A percentile compares a stretch with the other conserved stretches of the same genome.
phyloP scores from a whole-genome alignment of 2,113 vertebrate species.

The Camarhynchus parvulus region DNA sequence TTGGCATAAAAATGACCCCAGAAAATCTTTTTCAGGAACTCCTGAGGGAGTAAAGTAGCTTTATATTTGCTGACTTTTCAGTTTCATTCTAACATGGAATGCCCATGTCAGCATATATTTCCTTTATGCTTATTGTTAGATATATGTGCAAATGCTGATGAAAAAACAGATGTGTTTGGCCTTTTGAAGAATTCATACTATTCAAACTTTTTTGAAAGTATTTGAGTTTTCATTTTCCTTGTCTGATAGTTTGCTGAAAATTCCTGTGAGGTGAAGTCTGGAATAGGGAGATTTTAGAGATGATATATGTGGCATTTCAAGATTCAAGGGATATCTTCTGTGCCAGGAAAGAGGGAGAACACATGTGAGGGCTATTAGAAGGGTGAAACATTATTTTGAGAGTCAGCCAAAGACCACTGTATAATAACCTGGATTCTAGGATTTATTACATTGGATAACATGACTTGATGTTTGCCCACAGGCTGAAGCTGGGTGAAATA shows the following conservation, averaged over 20 bases:
- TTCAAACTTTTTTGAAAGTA: background rate
- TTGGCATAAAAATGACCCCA: background rate
- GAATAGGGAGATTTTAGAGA: background rate
- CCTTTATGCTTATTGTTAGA: background rate
- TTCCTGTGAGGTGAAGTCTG: background rate
- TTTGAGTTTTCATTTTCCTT: background rate
- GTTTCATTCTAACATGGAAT: background rate
- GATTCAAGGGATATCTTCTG: background rate
- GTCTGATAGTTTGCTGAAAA: background rate
- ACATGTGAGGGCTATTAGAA: background rate
- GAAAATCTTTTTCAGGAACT: background rate
- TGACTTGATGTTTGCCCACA: background rate
- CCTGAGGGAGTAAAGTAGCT: background rate
- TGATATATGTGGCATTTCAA: background rate
- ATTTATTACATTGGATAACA: background rate
- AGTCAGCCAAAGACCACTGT: background rate
- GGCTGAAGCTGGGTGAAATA: background rate
- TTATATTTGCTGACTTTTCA: background rate
- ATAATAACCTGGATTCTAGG: background rate
- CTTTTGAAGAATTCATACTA: background rate
- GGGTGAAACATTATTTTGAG: background rate
- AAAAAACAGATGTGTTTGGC: background rate
- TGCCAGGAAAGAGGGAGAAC: background rate
- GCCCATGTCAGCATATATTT: background rate
- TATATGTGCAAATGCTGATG: background rate